A percentile compares a stretch with the other conserved stretches of the same genome.
These are phyloP conservation scores for Leptosomus discolor DNA, from an alignment of 2,113 vertebrate species.

Conservation along the genomic window DNA sequence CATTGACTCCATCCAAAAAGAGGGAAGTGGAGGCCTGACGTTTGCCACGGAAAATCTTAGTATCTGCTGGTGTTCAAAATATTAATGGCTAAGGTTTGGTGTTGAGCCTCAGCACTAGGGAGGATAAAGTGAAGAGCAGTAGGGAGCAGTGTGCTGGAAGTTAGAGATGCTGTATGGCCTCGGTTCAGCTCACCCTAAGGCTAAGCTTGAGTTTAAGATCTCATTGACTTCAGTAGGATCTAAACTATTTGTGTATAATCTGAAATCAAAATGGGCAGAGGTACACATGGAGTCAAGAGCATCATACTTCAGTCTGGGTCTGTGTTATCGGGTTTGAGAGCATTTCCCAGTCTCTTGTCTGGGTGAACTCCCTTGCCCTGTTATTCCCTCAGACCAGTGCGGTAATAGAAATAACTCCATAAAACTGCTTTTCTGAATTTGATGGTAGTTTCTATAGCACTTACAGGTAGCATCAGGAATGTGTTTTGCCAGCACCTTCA, in stretches of 20 bases:
- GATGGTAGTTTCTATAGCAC: neutral
- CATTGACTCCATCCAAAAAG: neutral
- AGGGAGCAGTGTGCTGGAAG: neutral
- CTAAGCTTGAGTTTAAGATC: neutral
- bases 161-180: neutral
- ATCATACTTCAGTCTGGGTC: neutral
- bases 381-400: neutral
- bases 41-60: neutral
- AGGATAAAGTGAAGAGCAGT: neutral
- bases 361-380: neutral
- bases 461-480: neutral
- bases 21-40: neutral
- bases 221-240: neutral
- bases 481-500: neutral
- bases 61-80: neutral
- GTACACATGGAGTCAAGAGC: neutral
- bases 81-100: neutral
- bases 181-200: neutral
- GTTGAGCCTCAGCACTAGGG: neutral
- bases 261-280: neutral
- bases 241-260: neutral
- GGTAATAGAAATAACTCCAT: neutral
- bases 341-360: neutral
- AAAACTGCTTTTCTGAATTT: neutral
- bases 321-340: neutral